Evolutionary conservation across 2,797 vertebrate genomes (phyloP), one percentile per base, ranked within the genome.

Genomic region (Leptoclinus maculatus): DNA sequence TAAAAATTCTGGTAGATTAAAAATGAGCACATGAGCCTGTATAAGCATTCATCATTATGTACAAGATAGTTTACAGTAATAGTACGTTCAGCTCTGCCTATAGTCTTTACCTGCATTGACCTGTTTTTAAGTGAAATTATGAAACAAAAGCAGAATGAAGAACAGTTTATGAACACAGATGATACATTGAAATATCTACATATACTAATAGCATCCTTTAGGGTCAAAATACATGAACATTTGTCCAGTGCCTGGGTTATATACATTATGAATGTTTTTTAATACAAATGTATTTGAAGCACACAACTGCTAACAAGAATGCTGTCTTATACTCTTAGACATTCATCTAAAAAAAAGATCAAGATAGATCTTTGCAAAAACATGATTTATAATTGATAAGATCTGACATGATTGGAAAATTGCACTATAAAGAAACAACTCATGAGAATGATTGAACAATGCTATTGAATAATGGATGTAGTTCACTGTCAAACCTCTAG

Each of bases 1-100:
- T 45, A 45, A 45, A 45, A 45, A 7, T 14, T 54, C 25, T 27
- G 13, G 12, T 25, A 16, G 53, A 54, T 54, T 85, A 34, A 45
- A 88, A 85, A 74, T 36, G 2, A 83, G 58, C 19, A 41, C 43
- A 39, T 49, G 9, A 57, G 57, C 57, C 57, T 66, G 39, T 25
- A 29, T 80, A 75, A 63, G 78, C 76, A 62, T 76, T 70, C 76
- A 83, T 66, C 29, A 25, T 62, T 83, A 87, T 88, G 57, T 93
- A 92, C 87, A 92, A 74, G 25, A 66, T 73, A 41, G 54, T 77
- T 72, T 76, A 82, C 79, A 78, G 23, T 66, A 11, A 25, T 54
- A 58, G n/a, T 69, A 64, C 36, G 8, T 65, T 76, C n/a, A 11
- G n/a, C 16, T 76, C 59, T 62, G 16, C 32, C 10, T 59, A 2